Percentiles rank a stretch among this genome's conserved stretches.
Evolutionary conservation across 2,888 invertebrate species (phyloP).

Genomic region (Antheraea yamamai): DNA sequence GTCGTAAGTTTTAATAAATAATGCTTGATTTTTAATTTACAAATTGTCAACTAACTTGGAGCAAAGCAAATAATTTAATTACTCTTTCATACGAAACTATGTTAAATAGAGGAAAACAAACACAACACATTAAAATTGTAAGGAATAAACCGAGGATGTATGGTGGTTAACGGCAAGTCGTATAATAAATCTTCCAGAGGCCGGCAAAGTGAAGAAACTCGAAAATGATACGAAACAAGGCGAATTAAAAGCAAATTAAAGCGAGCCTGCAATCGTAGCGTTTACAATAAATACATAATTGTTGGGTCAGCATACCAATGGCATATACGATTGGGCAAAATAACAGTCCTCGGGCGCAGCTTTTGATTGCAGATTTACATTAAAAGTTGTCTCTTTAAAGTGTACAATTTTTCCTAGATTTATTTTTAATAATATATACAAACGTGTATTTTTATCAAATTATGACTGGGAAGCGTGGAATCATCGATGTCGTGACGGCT

Average conservation of each 20-base stretch:
- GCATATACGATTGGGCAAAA: constrained; percentile 72
- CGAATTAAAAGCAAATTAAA: constrained; percentile 82
- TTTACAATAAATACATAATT: constrained; percentile 84
- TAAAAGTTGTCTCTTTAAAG: constrained; percentile 14
- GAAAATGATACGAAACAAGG: constrained; percentile 79
- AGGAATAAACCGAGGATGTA: background rate
- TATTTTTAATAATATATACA: background rate
- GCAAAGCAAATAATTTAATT: background rate
- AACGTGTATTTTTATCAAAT: background rate
- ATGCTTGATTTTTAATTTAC: constrained; percentile 23
- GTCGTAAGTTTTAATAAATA: background rate
- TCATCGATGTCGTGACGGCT: no score
- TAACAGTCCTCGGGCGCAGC: constrained; percentile 60
- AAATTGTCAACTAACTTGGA: background rate
- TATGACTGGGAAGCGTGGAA: background rate
- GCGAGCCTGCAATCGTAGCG: constrained; percentile 77
- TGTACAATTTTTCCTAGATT: background rate
- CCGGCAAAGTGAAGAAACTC: constrained; percentile 72
- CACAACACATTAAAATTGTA: background rate
- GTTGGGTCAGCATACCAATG: constrained; percentile 76
- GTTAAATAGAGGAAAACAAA: background rate
- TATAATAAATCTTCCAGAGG: constrained; percentile 60
- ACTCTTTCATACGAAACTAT: background rate
- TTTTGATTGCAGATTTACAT: constrained; percentile 15
- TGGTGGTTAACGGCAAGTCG: constrained; percentile 21